Evolutionary conservation across 2,888 invertebrate species (phyloP).

Genomic region (Sesia apiformis): DNA sequence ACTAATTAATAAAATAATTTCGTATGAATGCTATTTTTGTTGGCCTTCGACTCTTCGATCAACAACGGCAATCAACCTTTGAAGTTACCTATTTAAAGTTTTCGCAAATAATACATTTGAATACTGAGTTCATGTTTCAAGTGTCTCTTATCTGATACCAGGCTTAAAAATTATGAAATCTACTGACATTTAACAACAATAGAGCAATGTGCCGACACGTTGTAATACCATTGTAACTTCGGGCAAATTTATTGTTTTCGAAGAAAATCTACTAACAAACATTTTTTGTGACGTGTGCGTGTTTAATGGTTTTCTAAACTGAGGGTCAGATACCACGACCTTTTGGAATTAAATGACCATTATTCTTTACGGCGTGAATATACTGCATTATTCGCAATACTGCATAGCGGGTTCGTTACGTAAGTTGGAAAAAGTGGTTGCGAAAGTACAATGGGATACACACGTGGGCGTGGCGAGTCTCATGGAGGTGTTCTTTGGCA

Average conservation of each 20-base stretch:
- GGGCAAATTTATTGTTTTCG: constrained; percentile 3
- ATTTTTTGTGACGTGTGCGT: constrained; percentile 4
- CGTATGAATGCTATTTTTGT: too few relatives aligned
- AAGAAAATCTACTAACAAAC: constrained; percentile 6
- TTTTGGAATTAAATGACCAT: constrained; percentile 27
- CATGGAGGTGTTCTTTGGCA: constrained; percentile 10
- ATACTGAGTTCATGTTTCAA: too few relatives aligned
- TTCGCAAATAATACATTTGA: too few relatives aligned
- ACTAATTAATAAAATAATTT: constrained; percentile 10
- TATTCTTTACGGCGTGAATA: constrained; percentile 22
- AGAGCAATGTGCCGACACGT: background rate
- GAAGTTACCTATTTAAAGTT: too few relatives aligned
- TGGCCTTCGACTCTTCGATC: too few relatives aligned
- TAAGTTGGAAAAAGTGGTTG: constrained; percentile 10
- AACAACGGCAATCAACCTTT: too few relatives aligned
- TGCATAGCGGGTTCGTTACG: constrained; percentile 11
- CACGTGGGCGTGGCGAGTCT: constrained; percentile 7
- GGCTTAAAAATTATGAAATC: too few relatives aligned
- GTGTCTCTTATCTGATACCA: too few relatives aligned
- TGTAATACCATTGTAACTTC: constrained; percentile 1
- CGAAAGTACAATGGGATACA: constrained; percentile 13
- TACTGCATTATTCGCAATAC: constrained; percentile 10
- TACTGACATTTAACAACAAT: too few relatives aligned
- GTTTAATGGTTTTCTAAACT: constrained; percentile 12
- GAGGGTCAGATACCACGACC: constrained; percentile 21